These are phyloP conservation scores for Brenthis daphne DNA, from an alignment of 2,888 invertebrate genomes.

Conservation along the genomic window DNA sequence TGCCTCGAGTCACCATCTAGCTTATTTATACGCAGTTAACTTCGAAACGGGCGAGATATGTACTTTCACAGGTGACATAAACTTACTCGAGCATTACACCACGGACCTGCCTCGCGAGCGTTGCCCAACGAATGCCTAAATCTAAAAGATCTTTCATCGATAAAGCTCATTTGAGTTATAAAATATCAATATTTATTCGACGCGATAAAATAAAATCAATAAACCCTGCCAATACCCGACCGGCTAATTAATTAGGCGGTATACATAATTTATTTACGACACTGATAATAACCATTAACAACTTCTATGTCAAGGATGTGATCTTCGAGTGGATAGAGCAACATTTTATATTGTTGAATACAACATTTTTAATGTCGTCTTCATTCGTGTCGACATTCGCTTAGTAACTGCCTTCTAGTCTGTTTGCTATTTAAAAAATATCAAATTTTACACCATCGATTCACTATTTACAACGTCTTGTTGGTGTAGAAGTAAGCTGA, in stretches of 20 bases:
- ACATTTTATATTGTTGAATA: conserved; percentile 1
- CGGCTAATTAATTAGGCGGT: conserved; percentile 44
- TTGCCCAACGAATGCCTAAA: conserved; percentile 15
- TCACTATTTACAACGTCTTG: too few relatives aligned
- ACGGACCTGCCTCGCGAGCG: conserved; percentile 17
- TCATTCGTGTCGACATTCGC: background rate
- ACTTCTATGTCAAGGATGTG: conserved; percentile 44
- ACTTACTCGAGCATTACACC: conserved; percentile 26
- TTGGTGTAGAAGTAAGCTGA: too few relatives aligned
- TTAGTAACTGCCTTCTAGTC: background rate
- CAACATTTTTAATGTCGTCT: conserved; percentile 1
- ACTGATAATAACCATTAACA: conserved; percentile 41
- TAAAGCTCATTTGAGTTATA: conserved; percentile 28
- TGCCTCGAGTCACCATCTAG: conserved; percentile 15
- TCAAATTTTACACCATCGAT: too few relatives aligned
- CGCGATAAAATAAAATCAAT: conserved; percentile 45
- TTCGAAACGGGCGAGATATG: conserved; percentile 25
- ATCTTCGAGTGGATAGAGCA: conserved; percentile 28
- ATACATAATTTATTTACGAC: conserved; percentile 45
- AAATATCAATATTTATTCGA: conserved; percentile 50
- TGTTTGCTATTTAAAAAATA: background rate
- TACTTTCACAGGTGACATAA: conserved; percentile 35
- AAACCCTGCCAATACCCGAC: conserved; percentile 38
- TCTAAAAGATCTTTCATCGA: conserved; percentile 16
- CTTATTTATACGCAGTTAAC: conserved; percentile 37